These are phyloP conservation scores for Drosophila elegans DNA, from an alignment of 1,140 invertebrate species.

Conservation along the genomic window DNA sequence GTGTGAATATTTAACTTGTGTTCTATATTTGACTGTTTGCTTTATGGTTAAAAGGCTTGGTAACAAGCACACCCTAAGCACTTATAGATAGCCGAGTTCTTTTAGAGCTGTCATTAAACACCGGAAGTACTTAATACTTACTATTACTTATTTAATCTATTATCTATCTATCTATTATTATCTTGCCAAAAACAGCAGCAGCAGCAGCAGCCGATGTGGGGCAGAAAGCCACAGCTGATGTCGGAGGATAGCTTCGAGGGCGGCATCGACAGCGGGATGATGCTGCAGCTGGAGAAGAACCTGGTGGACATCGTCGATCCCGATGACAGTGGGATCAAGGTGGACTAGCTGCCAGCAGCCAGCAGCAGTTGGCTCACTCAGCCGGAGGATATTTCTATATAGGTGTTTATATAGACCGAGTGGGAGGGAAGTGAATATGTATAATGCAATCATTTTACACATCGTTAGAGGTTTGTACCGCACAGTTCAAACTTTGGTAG, in stretches of 20 bases:
- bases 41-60: not conserved
- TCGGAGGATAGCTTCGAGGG: constrained; percentile 76
- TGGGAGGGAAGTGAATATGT: constrained; percentile 30
- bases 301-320: constrained; percentile 76
- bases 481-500: constrained; percentile 63
- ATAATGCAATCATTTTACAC: constrained; percentile 62
- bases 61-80: not conserved
- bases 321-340: constrained; percentile 79
- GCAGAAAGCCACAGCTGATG: constrained; percentile 60
- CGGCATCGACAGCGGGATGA: constrained; percentile 76
- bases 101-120: not conserved
- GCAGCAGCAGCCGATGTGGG: constrained; percentile 41
- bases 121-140: too few relatives aligned
- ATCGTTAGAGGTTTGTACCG: constrained; percentile 57
- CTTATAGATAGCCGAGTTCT: not conserved
- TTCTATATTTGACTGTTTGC: constrained; percentile 1
- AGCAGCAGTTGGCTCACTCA: not conserved
- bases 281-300: constrained; percentile 77
- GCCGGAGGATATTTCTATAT: constrained; percentile 37
- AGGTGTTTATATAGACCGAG: constrained; percentile 36
- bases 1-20: not conserved
- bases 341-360: constrained; percentile 46
- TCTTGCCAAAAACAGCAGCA: constrained; percentile 2
- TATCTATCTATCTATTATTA: not conserved
- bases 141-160: not conserved